A percentile compares a stretch with the other conserved stretches of the same genome.
Evolutionary conservation across 2,888 invertebrate genomes (phyloP).

Genomic region (Macrophya annulata): DNA sequence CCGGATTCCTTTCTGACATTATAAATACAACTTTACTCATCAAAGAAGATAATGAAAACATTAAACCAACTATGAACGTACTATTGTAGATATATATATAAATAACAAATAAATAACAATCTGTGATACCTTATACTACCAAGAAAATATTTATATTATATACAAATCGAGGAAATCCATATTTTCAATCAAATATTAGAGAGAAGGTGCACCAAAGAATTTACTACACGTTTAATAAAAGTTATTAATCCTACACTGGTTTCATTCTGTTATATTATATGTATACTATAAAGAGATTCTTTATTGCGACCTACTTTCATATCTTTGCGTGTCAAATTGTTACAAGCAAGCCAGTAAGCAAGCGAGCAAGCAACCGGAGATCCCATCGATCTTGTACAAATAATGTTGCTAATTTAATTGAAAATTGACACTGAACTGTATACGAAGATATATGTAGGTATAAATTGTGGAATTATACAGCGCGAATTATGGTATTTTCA

Average conservation of each 20-base stretch:
- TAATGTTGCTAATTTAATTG: background rate
- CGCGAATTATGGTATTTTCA: background rate
- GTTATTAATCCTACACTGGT: background rate
- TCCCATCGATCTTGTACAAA: constrained; percentile 7
- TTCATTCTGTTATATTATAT: background rate
- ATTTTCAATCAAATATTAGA: background rate
- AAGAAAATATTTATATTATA: background rate
- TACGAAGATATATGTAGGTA: no score
- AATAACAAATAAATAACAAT: background rate
- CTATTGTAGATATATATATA: background rate
- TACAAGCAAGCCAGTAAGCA: background rate
- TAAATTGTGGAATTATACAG: background rate
- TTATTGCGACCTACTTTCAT: constrained; percentile 46
- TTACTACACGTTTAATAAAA: background rate
- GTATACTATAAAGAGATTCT: constrained; percentile 12
- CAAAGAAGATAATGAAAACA: background rate
- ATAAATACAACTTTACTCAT: background rate
- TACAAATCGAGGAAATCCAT: background rate
- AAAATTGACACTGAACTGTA: background rate
- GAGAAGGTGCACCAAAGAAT: background rate
- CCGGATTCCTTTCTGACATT: background rate
- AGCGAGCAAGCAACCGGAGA: background rate
- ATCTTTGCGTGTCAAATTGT: constrained; percentile 31
- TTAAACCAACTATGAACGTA: background rate
- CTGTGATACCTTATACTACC: background rate